Base-by-base conservation (phyloP, 2,797 vertebrate species). In the Coregonus suidteri region DNA sequence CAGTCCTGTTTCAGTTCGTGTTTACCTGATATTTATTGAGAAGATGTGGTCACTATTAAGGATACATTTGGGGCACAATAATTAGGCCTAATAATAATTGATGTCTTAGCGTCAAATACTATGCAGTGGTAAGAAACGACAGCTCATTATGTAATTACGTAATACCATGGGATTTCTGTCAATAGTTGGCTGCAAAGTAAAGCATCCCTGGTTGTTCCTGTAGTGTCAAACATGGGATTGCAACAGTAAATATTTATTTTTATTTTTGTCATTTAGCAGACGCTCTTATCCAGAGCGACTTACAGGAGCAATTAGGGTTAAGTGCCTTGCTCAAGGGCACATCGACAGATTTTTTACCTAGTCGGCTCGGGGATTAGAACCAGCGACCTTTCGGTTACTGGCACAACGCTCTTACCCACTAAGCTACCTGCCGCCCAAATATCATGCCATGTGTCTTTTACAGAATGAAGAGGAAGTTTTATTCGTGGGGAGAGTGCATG, bases 401-500 rank as follows among this genome's bases (percentile, higher is more conserved):
- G 25, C 25, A 25, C 25, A 25, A 25, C 25, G 25, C 25, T 25
- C 25, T 25, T 25, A 25, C 25, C 25, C 25, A 25, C 25, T 25
- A 25, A 25, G 25, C 25, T 25, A 25, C 25, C 25, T 25, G 25
- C 25, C 25, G 25, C 25, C 25, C 25, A 25, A 15, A 64, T 16
- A 47, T 37, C 35, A 70, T 70, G 16, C 13, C 75, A 69, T 4
- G 30, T 79, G 3, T 83, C 73, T 78, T 75, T 80, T 82, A 84
- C 87, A 99, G 98, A 90, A 99, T 99, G 98, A 99, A 99, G 94
- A 96, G 96, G 67, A 99, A 99, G 86, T 99, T 99, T 91, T 99
- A 98, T 86, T 99, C 98, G 3, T 99, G 98, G 98, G 98, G 99
- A 76, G 98, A 99, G 88, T 99, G 98, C 80, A 99, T 99, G 95